A percentile compares a stretch with the other conserved stretches of the same genome.
These are phyloP conservation scores for Marisa cornuarietis DNA, from an alignment of 1,140 invertebrate species.

Conservation along the genomic window DNA sequence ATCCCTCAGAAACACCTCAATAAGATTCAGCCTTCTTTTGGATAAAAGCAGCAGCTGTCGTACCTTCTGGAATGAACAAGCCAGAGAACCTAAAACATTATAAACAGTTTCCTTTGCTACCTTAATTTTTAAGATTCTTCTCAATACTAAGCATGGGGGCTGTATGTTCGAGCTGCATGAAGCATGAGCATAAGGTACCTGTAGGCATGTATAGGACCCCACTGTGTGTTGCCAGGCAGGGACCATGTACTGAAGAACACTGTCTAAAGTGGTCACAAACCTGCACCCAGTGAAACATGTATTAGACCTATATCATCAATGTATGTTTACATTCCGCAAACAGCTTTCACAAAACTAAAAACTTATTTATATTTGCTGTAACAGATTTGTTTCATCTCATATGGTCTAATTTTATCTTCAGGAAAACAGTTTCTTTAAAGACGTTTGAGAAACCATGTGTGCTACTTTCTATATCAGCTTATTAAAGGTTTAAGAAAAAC, in stretches of 20 bases:
- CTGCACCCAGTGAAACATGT: slow-evolving; percentile 35
- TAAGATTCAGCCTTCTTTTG: slow-evolving; percentile 57
- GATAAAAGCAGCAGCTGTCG: slow-evolving; percentile 62
- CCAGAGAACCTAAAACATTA: too few relatives aligned
- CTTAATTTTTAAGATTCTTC: too few relatives aligned
- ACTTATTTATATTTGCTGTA: too few relatives aligned
- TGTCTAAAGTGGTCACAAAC: slow-evolving; percentile 60
- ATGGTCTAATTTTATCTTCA: too few relatives aligned
- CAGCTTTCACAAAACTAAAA: too few relatives aligned
- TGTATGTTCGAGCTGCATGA: neutral
- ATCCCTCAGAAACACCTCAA: slow-evolving; percentile 62
- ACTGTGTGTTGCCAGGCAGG: slow-evolving; percentile 62
- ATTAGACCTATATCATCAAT: neutral
- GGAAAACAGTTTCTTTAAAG: too few relatives aligned
- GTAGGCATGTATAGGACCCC: slow-evolving; percentile 34
- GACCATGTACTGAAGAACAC: slow-evolving; percentile 58
- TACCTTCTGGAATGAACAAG: slow-evolving; percentile 51
- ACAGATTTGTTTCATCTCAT: too few relatives aligned
- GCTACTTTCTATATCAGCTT: too few relatives aligned
- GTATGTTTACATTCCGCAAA: neutral
- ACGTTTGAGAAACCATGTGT: too few relatives aligned
- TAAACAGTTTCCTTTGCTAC: neutral
- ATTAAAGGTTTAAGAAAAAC: too few relatives aligned
- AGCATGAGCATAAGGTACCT: slow-evolving; percentile 13
- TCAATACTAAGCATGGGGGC: neutral